A percentile compares a stretch with the other conserved stretches of the same genome.
Evolutionary conservation across 2,113 vertebrate genomes (phyloP).

Genomic region (Rhinichthys klamathensis): DNA sequence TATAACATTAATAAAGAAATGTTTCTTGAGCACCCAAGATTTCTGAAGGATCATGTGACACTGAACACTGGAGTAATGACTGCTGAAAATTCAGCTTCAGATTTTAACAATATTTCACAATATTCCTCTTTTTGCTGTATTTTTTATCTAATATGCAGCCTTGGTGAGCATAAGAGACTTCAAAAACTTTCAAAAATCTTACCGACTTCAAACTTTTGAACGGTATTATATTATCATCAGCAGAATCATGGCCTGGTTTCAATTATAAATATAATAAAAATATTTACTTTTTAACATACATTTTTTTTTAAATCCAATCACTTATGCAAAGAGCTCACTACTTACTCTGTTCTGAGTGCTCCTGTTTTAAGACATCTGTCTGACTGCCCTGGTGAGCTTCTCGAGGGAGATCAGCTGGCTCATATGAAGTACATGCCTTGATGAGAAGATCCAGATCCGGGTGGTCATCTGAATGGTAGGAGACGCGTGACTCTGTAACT

Average conservation of each 20-base stretch:
- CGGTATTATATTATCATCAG: too few relatives aligned
- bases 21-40: too few relatives aligned
- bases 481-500: conserved; percentile 14
- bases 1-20: background rate
- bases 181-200: too few relatives aligned
- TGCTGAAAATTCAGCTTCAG: too few relatives aligned
- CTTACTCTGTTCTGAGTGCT: background rate
- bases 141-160: too few relatives aligned
- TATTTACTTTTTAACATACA: background rate
- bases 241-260: too few relatives aligned
- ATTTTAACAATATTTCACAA: too few relatives aligned
- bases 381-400: background rate
- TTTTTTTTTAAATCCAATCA: background rate
- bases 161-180: too few relatives aligned
- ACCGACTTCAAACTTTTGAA: too few relatives aligned
- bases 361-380: background rate
- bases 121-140: too few relatives aligned
- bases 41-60: too few relatives aligned
- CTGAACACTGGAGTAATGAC: too few relatives aligned
- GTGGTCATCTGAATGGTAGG: conserved; percentile 29
- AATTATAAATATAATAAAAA: background rate
- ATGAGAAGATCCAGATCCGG: conserved; percentile 36
- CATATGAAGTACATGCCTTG: background rate
- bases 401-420: background rate
- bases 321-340: background rate